These are phyloP conservation scores for Trididemnum clinides DNA, from an alignment of 23 tunicate genomes.

Conservation along the genomic window DNA sequence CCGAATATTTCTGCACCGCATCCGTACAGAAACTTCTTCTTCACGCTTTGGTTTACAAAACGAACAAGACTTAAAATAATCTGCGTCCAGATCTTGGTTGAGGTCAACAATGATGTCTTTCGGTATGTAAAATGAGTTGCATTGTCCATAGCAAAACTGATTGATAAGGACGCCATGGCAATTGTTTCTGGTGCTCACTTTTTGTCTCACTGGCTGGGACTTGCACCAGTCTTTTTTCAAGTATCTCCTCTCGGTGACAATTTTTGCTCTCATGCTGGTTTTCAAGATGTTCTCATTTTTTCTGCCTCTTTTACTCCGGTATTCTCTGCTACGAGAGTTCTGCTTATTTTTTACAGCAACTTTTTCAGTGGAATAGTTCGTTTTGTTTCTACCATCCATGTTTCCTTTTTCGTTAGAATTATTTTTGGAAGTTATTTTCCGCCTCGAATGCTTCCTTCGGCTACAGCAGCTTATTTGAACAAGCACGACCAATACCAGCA, in stretches of 20 bases:
- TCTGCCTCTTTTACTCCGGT: neutral
- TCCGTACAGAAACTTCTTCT: slow-evolving; percentile 55
- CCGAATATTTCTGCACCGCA: slow-evolving; percentile 48
- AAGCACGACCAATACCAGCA: too few species aligned
- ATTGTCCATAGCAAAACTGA: slow-evolving; percentile 95
- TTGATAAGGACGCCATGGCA: slow-evolving; percentile 73
- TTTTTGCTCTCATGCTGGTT: slow-evolving; percentile 59
- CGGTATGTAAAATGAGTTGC: slow-evolving; percentile 98
- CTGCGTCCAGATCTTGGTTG: slow-evolving; percentile 12
- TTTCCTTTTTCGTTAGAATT: too few species aligned
- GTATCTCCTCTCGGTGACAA: slow-evolving; percentile 56
- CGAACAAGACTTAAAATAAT: slow-evolving; percentile 83
- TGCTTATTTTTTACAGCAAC: too few species aligned
- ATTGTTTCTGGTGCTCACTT: slow-evolving; percentile 42
- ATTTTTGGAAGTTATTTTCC: too few species aligned
- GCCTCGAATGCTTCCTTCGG: neutral
- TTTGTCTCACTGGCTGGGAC: slow-evolving; percentile 60
- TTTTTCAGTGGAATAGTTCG: too few species aligned
- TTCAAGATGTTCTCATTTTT: slow-evolving; percentile 24
- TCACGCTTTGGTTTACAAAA: slow-evolving; percentile 79
- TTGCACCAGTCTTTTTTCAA: slow-evolving; percentile 90
- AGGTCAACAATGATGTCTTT: slow-evolving; percentile 41
- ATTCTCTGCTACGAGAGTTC: slow-evolving; percentile 12
- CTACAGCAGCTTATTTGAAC: too few species aligned
- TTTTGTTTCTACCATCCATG: too few species aligned